Conservation (phyloP, 2,888 invertebrate species). For the Exephanes ischioxanthus region DNA sequence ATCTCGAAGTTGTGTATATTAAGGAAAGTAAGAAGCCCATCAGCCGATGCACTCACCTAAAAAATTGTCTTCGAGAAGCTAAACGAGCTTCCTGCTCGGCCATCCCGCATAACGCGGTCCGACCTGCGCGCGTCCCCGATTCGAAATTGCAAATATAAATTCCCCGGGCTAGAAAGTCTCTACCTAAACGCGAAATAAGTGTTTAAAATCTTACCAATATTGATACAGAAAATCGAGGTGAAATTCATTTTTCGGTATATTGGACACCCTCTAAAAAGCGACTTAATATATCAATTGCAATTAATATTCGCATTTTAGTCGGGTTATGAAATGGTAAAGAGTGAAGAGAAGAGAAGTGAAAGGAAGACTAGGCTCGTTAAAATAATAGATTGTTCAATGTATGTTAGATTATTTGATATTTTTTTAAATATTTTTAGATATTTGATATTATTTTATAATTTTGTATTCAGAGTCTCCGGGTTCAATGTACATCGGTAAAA, state of each 20-base stretch:
- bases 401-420: too few relatives aligned
- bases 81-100: constrained; percentile 29
- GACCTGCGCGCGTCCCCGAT: constrained; percentile 24
- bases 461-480: too few relatives aligned
- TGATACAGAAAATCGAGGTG: not conserved
- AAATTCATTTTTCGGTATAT: not conserved
- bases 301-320: too few relatives aligned
- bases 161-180: constrained; percentile 20
- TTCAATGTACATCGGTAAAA: too few relatives aligned
- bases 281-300: too few relatives aligned
- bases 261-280: too few relatives aligned
- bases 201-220: not conserved
- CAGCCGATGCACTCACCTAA: not conserved
- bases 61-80: constrained; percentile 30
- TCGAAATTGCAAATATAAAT: constrained; percentile 35
- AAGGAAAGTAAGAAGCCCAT: constrained; percentile 30
- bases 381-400: too few relatives aligned
- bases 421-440: too few relatives aligned
- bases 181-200: not conserved
- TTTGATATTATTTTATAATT: too few relatives aligned
- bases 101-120: not conserved
- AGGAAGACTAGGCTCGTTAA: too few relatives aligned
- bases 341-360: too few relatives aligned
- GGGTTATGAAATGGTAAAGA: too few relatives aligned
- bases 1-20: constrained; percentile 15